Evolutionary conservation across 1,140 invertebrate genomes (phyloP).

Genomic region (Macrocentrus cingulum): DNA sequence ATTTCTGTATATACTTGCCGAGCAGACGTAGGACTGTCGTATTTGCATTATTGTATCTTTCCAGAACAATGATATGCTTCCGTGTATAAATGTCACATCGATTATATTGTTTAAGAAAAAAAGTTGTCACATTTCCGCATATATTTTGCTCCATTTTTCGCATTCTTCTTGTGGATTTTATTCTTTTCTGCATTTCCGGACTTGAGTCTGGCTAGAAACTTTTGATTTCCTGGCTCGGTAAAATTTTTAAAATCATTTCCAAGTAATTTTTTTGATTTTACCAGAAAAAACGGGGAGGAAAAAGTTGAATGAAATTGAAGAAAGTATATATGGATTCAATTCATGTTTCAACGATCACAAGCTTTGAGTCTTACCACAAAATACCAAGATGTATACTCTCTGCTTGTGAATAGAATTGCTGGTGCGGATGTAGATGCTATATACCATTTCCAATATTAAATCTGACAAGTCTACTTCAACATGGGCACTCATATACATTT

Average conservation of each 20-base stretch:
- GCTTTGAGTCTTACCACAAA: neutral
- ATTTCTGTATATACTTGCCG: neutral
- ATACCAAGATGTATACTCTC: neutral
- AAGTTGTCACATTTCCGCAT: too few species aligned
- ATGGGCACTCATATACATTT: neutral
- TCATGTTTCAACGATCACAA: neutral
- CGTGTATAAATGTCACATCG: too few species aligned
- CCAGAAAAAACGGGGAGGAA: too few species aligned
- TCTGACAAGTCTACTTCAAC: neutral
- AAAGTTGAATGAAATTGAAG: neutral
- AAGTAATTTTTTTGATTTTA: too few species aligned
- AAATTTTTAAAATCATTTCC: too few species aligned
- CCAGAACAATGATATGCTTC: too few species aligned
- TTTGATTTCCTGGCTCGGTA: too few species aligned
- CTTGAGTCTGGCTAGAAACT: too few species aligned
- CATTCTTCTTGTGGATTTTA: too few species aligned
- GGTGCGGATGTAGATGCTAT: neutral
- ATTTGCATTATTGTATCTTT: neutral
- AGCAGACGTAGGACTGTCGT: neutral
- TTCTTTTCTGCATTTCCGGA: too few species aligned
- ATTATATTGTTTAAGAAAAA: too few species aligned
- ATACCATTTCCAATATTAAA: constrained; percentile 9
- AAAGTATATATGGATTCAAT: neutral
- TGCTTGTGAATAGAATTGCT: neutral
- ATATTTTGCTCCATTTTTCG: too few species aligned